A percentile compares a stretch with the other conserved stretches of the same genome.
Evolutionary conservation across 1,140 invertebrate genomes (phyloP).

Genomic region (Brachionus plicatilis): DNA sequence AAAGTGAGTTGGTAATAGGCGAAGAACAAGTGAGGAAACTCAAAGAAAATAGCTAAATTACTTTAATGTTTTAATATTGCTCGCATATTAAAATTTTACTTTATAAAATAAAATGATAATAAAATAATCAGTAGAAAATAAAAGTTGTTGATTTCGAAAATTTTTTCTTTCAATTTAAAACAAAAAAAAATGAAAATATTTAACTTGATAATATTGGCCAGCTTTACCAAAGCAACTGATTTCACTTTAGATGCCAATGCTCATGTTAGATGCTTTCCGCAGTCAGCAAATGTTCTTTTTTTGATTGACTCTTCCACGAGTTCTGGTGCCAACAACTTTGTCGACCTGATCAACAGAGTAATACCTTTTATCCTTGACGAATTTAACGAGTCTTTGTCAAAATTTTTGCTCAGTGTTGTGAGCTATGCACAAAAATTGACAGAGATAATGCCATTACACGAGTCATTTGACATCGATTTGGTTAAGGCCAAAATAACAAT

Average conservation of each 20-base stretch:
- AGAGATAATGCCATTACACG: background rate
- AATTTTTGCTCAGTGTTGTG: background rate
- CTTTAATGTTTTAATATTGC: background rate
- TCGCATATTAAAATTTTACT: background rate
- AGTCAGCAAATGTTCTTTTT: background rate
- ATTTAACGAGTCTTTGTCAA: background rate
- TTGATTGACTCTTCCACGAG: background rate
- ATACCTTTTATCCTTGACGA: background rate
- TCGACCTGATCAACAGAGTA: background rate
- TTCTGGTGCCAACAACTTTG: background rate
- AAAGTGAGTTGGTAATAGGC: conserved; percentile 41
- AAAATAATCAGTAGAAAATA: background rate
- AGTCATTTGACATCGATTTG: background rate
- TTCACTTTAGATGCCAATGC: background rate
- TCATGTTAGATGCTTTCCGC: background rate
- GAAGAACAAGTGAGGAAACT: conserved; percentile 38
- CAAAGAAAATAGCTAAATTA: background rate
- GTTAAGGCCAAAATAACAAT: background rate
- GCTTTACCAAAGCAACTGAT: background rate
- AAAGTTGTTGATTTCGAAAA: background rate
- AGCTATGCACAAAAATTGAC: background rate
- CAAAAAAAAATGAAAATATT: background rate
- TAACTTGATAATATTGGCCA: background rate
- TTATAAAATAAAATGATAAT: background rate
- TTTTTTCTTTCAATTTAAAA: background rate